phyloP scores from a whole-genome alignment of 2,113 vertebrate species.

The Colossoma macropomum region DNA sequence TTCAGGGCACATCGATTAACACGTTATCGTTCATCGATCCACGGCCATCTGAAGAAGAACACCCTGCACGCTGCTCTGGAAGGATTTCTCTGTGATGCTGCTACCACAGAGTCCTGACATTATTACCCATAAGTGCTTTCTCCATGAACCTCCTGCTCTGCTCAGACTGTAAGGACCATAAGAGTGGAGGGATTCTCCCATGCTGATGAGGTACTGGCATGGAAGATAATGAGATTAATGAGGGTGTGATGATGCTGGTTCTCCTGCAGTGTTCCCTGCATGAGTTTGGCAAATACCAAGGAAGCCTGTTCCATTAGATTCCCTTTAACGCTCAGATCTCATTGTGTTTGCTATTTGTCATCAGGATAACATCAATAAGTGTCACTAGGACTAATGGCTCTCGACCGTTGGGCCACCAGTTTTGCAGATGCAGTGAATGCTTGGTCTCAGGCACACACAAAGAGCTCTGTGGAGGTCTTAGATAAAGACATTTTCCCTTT shows the following conservation, averaged over 20 bases:
- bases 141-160: not conserved
- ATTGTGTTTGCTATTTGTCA: slow-evolving; percentile 22
- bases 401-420: not conserved
- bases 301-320: not conserved
- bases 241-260: not conserved
- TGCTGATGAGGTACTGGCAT: not conserved
- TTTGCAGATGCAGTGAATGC: not conserved
- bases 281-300: not conserved
- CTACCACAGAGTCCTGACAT: not conserved
- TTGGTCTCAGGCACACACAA: not conserved
- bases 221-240: not conserved
- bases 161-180: not conserved
- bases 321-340: slow-evolving; percentile 1
- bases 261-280: not conserved
- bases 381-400: slow-evolving; percentile 8
- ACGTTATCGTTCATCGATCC: slow-evolving; percentile 63
- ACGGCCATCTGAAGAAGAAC: slow-evolving; percentile 50
- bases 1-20: slow-evolving; percentile 59
- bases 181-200: not conserved
- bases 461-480: not conserved
- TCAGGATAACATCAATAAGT: slow-evolving; percentile 10
- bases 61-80: slow-evolving; percentile 34
- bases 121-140: slow-evolving; percentile 10
- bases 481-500: not conserved
- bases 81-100: slow-evolving; percentile 32